These are phyloP conservation scores for Neoaliturus tenellus DNA, from an alignment of 2,888 invertebrate genomes.

Conservation along the genomic window DNA sequence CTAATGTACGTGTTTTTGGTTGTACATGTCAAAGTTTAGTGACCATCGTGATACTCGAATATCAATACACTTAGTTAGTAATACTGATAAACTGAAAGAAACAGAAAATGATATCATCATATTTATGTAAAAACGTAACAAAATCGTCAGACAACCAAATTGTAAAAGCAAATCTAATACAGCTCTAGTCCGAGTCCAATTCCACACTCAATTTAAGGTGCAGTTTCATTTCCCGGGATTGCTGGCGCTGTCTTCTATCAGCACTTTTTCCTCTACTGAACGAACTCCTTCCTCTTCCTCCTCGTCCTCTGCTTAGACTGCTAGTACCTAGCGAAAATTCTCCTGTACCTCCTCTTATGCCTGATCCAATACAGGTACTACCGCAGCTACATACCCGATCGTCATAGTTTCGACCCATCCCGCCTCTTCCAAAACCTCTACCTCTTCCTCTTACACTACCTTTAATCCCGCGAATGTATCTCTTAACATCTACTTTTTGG, in stretches of 20 bases:
- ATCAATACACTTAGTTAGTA: no score
- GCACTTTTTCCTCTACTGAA: neutral
- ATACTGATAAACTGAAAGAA: no score
- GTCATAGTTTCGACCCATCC: neutral
- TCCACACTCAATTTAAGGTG: neutral
- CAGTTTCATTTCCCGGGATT: neutral
- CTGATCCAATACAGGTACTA: neutral
- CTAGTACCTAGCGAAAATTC: neutral
- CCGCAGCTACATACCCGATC: neutral
- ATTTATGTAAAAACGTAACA: no score
- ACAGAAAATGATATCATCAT: no score
- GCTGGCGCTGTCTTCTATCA: neutral
- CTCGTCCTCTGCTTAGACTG: neutral
- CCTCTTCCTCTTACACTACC: conserved; percentile 62
- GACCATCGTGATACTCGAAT: no score
- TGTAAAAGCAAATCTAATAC: no score
- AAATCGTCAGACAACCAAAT: no score
- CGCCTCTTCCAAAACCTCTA: neutral
- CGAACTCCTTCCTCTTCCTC: neutral
- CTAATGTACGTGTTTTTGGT: no score
- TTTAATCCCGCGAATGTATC: conserved; percentile 71
- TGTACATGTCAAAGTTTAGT: no score
- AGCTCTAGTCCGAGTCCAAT: neutral
- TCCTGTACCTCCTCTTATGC: neutral
- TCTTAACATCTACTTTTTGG: conserved; percentile 75